These are phyloP conservation scores for Myopa tessellatipennis DNA, from an alignment of 2,888 invertebrate species.

Conservation along the genomic window DNA sequence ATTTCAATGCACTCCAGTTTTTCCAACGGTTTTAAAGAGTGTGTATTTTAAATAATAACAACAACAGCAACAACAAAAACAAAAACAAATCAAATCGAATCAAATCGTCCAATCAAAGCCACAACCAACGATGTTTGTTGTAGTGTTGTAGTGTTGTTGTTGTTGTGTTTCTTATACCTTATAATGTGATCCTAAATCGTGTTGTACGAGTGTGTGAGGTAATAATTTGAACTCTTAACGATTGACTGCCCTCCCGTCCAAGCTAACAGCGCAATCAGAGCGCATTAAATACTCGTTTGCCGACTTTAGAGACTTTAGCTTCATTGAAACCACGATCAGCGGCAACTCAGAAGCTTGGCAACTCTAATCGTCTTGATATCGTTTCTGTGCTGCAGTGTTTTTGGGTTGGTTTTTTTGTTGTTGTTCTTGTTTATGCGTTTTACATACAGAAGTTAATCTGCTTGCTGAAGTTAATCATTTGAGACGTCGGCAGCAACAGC, in stretches of 20 bases:
- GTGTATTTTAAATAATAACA: too few species aligned
- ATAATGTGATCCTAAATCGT: not conserved
- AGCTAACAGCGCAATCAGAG: conserved; percentile 17
- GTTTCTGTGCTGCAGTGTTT: not conserved
- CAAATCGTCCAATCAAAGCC: not conserved
- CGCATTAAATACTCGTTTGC: conserved; percentile 19
- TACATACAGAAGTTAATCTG: too few species aligned
- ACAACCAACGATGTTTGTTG: too few species aligned
- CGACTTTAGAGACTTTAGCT: conserved; percentile 16
- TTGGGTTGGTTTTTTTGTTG: not conserved
- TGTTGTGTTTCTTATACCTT: not conserved
- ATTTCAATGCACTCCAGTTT: not conserved
- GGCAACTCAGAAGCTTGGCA: not conserved
- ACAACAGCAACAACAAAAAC: too few species aligned
- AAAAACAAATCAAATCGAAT: not conserved
- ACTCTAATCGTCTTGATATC: not conserved
- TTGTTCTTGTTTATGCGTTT: too few species aligned
- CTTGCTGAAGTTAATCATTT: too few species aligned
- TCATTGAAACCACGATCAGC: conserved; percentile 15
- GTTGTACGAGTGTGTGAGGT: not conserved
- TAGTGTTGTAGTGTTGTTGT: not conserved
- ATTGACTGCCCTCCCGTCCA: not conserved
- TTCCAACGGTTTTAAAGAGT: too few species aligned
- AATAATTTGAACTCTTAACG: conserved; percentile 26
- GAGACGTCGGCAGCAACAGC: not conserved